phyloP scores from a whole-genome alignment of 2,113 vertebrate species.

The Malurus melanocephalus region DNA sequence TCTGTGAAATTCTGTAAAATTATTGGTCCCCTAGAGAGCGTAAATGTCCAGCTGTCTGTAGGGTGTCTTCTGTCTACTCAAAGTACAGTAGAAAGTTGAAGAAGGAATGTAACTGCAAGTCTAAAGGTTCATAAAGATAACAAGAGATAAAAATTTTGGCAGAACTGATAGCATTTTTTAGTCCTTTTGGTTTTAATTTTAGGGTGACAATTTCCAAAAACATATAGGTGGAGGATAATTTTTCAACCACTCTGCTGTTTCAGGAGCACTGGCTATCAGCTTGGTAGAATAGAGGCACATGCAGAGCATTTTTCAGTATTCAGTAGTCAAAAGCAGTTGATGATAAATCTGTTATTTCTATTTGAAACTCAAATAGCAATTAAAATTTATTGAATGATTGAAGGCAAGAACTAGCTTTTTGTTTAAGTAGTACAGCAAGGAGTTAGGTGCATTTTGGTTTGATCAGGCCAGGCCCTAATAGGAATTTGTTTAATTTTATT shows the following conservation, averaged over 20 bases:
- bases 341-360: background rate
- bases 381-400: background rate
- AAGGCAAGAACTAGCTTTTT: background rate
- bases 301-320: background rate
- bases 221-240: background rate
- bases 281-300: background rate
- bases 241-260: background rate
- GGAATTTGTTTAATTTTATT: conserved; percentile 25
- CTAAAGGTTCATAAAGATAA: background rate
- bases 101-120: background rate
- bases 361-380: conserved; percentile 11
- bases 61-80: background rate
- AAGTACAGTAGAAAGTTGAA: background rate
- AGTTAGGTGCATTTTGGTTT: background rate
- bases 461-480: background rate
- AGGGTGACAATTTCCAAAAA: background rate
- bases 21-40: background rate
- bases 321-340: background rate
- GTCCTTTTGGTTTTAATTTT: background rate
- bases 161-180: background rate
- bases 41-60: background rate
- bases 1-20: background rate
- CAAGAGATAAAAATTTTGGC: background rate
- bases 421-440: background rate
- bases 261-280: background rate